These are phyloP conservation scores for Phalacrocorax pelagicus DNA, from an alignment of 2,113 vertebrate species.

Conservation along the genomic window DNA sequence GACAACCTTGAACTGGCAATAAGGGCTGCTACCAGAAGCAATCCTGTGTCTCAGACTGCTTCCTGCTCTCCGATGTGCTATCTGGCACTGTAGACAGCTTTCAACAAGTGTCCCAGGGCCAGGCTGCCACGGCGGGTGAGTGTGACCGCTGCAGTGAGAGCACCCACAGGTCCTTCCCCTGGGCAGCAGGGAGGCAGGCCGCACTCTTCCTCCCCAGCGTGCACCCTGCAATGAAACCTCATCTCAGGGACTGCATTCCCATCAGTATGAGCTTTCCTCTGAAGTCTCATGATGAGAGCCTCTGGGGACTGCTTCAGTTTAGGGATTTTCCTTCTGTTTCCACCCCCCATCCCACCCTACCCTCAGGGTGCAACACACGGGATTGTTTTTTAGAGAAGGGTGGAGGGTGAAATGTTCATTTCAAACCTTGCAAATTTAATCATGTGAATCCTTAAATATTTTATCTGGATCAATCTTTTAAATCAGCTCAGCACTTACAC, in stretches of 20 bases:
- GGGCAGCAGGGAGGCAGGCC: not conserved
- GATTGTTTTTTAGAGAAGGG: not conserved
- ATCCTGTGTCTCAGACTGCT: not conserved
- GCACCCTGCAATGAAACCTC: not conserved
- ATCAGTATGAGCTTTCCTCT: not conserved
- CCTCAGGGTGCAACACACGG: rapidly evolving
- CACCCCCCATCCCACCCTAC: not conserved
- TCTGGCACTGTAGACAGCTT: not conserved
- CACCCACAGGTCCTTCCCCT: rapidly evolving
- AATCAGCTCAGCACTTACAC: not conserved
- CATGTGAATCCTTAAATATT: not conserved
- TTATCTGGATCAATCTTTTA: not conserved
- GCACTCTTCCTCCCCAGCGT: rapidly evolving
- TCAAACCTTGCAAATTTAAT: not conserved
- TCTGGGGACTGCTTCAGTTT: not conserved
- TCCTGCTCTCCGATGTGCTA: conserved; percentile 16
- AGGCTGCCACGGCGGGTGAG: rapidly evolving
- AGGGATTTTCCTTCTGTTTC: not conserved
- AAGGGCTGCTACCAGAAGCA: not conserved
- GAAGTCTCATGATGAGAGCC: not conserved
- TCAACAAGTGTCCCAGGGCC: not conserved
- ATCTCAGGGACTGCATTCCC: rapidly evolving
- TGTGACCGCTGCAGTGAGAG: rapidly evolving
- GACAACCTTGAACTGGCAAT: not conserved
- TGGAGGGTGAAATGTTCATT: not conserved